Base-by-base conservation (phyloP, 2,113 vertebrate genomes). In the Enhydra lutris region DNA sequence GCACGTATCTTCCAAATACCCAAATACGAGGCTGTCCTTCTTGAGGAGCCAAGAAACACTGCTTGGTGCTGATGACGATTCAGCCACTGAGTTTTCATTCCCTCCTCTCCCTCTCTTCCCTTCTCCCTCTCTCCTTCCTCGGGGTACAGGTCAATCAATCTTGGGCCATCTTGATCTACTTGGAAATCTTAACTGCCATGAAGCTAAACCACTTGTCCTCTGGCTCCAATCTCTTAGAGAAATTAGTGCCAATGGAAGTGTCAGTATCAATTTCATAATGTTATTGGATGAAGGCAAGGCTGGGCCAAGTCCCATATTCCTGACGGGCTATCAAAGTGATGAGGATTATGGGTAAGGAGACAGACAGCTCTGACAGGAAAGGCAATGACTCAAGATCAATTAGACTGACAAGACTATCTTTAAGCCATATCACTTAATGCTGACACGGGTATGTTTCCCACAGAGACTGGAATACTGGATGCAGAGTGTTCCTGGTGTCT, bases 201-300 rank as follows among this genome's bases (percentile, higher is more conserved):
- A 98, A 98, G 97, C 98, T 90, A 98, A 99, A 98, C 92, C 4
- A 34, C 98, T 98, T 96, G 98, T 99, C 98, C 98, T 98, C 98
- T 98, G 98, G 98, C 98, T 99, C 98, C 96, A 97, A 94, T 96
- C 95, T 98, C 98, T 98, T 97, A 98, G 95, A 98, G 98, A 98
- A 98, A 99, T 98, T 92, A 98, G 98, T 98, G 98, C 98, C 99
- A 99, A 98, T 98, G 98, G 98, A 98, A 98, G 98, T 98, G 99
- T 99, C 98, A 98, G 98, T 98, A 98, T 99, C 99, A 99, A 99
- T 99, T 99, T 98, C 98, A 98, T 99, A 99, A 99, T 97, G 98
- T 98, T 99, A 98, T 97, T 99, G 98, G 98, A 99, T 97, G 98
- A 97, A 97, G 20, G 71, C 39, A 98, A 97, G 98, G 96, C 97